Evolutionary conservation across 2,888 invertebrate species (phyloP).

Genomic region (Sepioteuthis lessoniana): DNA sequence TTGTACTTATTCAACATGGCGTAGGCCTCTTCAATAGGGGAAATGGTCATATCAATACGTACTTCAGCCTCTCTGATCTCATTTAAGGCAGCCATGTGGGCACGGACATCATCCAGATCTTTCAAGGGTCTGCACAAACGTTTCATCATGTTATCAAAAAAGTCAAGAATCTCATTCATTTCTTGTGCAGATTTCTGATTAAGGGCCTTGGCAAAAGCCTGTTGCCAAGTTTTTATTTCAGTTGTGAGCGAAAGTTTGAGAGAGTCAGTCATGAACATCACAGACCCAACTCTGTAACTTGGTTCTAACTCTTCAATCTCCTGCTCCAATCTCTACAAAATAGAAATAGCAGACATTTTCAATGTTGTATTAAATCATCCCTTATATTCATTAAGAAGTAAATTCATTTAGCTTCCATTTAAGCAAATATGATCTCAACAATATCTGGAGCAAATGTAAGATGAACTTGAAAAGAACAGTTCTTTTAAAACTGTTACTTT

Average conservation of each 20-base stretch:
- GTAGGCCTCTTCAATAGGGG: slow-evolving; percentile 96
- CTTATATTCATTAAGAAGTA: too few relatives aligned
- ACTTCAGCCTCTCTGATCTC: slow-evolving; percentile 94
- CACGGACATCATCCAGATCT: slow-evolving; percentile 93
- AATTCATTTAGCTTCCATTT: too few relatives aligned
- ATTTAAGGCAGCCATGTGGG: slow-evolving; percentile 92
- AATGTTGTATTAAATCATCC: background rate
- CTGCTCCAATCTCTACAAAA: slow-evolving; percentile 72
- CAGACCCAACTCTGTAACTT: slow-evolving; percentile 72
- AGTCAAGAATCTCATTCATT: slow-evolving; percentile 81
- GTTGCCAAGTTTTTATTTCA: slow-evolving; percentile 76
- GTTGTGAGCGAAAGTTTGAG: slow-evolving; percentile 88
- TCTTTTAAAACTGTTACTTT: too few relatives aligned
- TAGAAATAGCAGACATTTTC: background rate
- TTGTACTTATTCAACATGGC: slow-evolving; percentile 91
- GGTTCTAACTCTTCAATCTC: slow-evolving; percentile 73
- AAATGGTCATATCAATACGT: slow-evolving; percentile 93
- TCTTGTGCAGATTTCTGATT: slow-evolving; percentile 75
- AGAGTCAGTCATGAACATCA: slow-evolving; percentile 75
- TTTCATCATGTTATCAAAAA: slow-evolving; percentile 92
- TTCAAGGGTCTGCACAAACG: slow-evolving; percentile 89
- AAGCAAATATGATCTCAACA: too few relatives aligned
- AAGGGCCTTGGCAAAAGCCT: slow-evolving; percentile 74
- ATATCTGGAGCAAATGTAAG: too few relatives aligned
- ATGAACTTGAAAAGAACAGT: too few relatives aligned